phyloP scores from a whole-genome alignment of 2,113 vertebrate genomes.

The Paramisgurnus dabryanus region DNA sequence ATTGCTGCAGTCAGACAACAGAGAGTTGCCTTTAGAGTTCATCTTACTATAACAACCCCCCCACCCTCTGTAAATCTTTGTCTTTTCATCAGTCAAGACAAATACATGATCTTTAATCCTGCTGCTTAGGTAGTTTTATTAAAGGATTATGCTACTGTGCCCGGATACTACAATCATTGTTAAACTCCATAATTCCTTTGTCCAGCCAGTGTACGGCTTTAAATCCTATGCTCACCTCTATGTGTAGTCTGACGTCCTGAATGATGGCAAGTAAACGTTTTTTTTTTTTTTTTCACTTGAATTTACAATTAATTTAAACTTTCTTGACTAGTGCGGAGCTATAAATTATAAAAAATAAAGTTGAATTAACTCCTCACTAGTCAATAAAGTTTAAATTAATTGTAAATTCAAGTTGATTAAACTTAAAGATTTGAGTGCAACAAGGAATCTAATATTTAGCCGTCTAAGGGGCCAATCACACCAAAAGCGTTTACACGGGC shows the following conservation, averaged over 20 bases:
- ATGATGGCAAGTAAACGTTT: neutral
- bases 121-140: conserved; percentile 69
- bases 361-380: too few relatives aligned
- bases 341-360: too few relatives aligned
- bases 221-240: neutral
- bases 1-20: conserved; percentile 57
- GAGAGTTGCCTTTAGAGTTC: conserved; percentile 68
- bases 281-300: neutral
- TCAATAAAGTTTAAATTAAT: too few relatives aligned
- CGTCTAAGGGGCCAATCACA: neutral
- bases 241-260: neutral
- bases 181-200: conserved; percentile 41
- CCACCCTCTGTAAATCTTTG: conserved; percentile 50
- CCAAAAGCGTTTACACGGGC: too few relatives aligned
- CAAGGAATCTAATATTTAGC: neutral
- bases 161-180: conserved; percentile 46
- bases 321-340: too few relatives aligned
- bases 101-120: conserved; percentile 70
- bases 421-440: too few relatives aligned
- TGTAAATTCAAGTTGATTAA: too few relatives aligned
- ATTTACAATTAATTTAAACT: too few relatives aligned
- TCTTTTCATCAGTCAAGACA: conserved; percentile 70
- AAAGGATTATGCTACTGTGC: conserved; percentile 61
- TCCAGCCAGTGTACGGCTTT: conserved; percentile 21
- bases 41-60: conserved; percentile 65